Evolutionary conservation across 2,113 vertebrate genomes (phyloP), one percentile per base, ranked within the genome.

Genomic region (Thunnus maccoyii): DNA sequence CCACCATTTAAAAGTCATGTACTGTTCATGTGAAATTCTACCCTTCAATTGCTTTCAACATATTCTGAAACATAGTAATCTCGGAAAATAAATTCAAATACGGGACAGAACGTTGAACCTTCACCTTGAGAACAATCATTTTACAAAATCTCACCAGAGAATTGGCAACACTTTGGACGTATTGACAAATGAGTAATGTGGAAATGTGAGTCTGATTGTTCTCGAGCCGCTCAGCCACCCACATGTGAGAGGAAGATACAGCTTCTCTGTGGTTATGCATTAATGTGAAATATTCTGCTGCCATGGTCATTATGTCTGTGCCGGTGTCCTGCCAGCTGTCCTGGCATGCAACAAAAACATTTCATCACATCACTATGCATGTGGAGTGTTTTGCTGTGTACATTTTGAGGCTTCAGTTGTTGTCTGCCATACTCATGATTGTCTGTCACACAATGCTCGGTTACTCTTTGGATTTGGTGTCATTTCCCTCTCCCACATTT

Each of bases 401-500:
- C 5, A 18, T 36, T 55, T 47, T 51, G 30, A 52, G 14, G 41
- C 18, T 10, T 17, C 20, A 41, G 17, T 67, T 52, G 6, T 47
- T 54, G 48, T 48, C 60, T 32, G 13, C 5, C 8, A 4, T 1
- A 41, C 20, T 51, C 22, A n/a, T 7, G 17, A 60, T 12, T 50
- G 16, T 47, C 32, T 64, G 27, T 32, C 58, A 30, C 27, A 30
- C 27, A 32, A 63, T 25, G 9, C 57, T 61, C 14, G 15, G 56
- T 13, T 16, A 1, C 63, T 76, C 44, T 78, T 88, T 75, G 11
- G 20, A 60, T 20, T 78, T 84, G 41, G 80, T 76, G 72, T 86
- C 64, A 46, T 93, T 94, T 94, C 89, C 91, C 72, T 60, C 66
- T 75, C 83, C 52, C 66, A 64, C 76, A 32, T 75, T 92, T 89